Evolutionary conservation across 2,888 invertebrate genomes (phyloP).

Genomic region (Fissipunctia ypsillon): DNA sequence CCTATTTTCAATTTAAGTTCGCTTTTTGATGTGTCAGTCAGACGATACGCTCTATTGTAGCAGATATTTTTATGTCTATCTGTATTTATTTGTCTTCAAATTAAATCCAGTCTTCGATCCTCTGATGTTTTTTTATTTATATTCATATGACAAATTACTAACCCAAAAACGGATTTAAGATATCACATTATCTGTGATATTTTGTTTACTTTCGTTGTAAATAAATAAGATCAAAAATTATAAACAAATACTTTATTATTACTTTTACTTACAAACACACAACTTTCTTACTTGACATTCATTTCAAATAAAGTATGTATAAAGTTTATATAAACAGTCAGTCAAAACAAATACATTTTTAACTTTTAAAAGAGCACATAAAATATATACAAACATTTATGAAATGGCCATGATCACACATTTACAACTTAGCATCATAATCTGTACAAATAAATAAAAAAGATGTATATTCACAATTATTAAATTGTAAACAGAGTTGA

Average conservation of each 20-base stretch:
- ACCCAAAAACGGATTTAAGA: background rate
- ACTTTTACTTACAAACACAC: slow-evolving; percentile 46
- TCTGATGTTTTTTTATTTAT: background rate
- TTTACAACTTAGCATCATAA: slow-evolving; percentile 57
- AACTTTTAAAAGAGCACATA: slow-evolving; percentile 19
- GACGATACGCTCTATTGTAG: background rate
- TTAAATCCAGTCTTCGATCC: slow-evolving; percentile 4
- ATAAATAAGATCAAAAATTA: background rate
- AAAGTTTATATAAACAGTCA: slow-evolving; percentile 25
- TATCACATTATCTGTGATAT: background rate
- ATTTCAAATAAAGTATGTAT: slow-evolving; percentile 36
- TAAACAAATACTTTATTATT: slow-evolving; percentile 57
- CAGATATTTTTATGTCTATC: background rate
- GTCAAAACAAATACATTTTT: slow-evolving; percentile 11
- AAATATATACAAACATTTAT: slow-evolving; percentile 47
- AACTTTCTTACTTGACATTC: slow-evolving; percentile 46
- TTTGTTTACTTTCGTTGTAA: background rate
- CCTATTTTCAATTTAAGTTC: background rate
- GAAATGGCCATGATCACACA: slow-evolving; percentile 56
- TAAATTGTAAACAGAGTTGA: slow-evolving; percentile 1
- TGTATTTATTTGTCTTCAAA: background rate
- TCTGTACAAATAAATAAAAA: slow-evolving; percentile 61
- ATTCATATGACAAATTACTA: background rate
- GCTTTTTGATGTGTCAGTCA: background rate
- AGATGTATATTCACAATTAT: background rate